Evolutionary conservation across 2,888 invertebrate genomes (phyloP), one percentile per base, ranked within the genome.

Genomic region (Alsophila aescularia): DNA sequence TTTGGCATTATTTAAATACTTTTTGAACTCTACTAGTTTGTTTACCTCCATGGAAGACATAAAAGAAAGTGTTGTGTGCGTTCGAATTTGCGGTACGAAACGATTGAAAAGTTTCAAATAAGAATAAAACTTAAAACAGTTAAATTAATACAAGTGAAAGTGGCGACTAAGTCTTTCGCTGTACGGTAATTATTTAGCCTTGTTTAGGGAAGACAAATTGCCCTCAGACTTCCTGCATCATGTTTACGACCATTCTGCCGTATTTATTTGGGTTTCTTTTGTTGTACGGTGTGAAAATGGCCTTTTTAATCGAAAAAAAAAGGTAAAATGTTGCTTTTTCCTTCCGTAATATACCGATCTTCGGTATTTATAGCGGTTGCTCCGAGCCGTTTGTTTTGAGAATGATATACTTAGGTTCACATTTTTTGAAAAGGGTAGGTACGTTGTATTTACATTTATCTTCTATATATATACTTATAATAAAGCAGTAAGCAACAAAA

Each of bases 141-240:
- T 58, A 45, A 60, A 52, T 54, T 42, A 55, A 55, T 54, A 56
- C 52, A 44, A 45, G 42, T 12, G 41, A 44, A 64, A 62, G 44
- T 58, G 44, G 60, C 60, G 58, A 50, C 60, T 64, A 70, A 72
- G 65, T 65, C 65, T 66, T 68, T 66, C 58, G 55, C 52, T 60
- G 52, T 14, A 55, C 51, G 58, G 60, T 67, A 70, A 67, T 69
- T 70, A 64, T 60, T 58, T 63, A 40, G 58, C 54, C 49, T 65
- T 66, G 62, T 66, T 69, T 61, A 42, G 57, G 60, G 51, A 69
- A 69, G 72, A 74, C 68, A 70, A 73, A 74, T 72, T 65, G 56
- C 66, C 50, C 31, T 37, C 53, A 34, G 60, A 56, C 69, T 70
- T 72, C 72, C 72, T 64, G 70, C 47, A 60, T 57, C 62, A 56